These are phyloP conservation scores for Promerops cafer DNA, from an alignment of 2,113 vertebrate species.

Conservation along the genomic window DNA sequence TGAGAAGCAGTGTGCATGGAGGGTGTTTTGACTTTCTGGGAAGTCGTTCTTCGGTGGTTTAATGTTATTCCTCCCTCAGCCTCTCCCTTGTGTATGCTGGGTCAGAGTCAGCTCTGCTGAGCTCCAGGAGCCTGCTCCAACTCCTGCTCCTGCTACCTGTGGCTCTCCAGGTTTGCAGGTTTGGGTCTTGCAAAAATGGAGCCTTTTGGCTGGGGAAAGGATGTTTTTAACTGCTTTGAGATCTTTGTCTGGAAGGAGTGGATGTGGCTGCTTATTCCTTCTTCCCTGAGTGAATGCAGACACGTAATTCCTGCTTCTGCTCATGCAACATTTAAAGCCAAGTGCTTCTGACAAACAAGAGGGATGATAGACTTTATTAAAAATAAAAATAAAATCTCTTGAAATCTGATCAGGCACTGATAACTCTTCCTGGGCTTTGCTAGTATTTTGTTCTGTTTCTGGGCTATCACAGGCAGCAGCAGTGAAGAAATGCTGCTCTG, in stretches of 20 bases:
- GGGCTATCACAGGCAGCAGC: neutral
- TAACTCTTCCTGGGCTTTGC: constrained; percentile 45
- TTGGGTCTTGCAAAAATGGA: neutral
- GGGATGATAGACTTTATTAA: constrained; percentile 54
- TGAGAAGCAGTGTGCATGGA: neutral
- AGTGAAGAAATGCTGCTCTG: constrained; percentile 13
- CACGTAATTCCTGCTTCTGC: neutral
- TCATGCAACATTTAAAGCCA: constrained; percentile 32
- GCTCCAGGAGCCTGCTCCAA: neutral
- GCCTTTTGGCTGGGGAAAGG: neutral
- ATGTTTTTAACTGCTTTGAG: neutral
- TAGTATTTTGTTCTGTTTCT: constrained; percentile 25
- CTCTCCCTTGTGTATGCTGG: neutral
- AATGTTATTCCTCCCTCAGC: neutral
- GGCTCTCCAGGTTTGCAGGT: neutral
- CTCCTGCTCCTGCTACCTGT: neutral
- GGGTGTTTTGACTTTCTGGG: neutral
- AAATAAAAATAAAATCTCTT: constrained; percentile 35
- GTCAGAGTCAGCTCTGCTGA: neutral
- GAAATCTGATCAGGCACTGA: constrained; percentile 39
- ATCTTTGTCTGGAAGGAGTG: neutral
- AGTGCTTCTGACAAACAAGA: constrained; percentile 45
- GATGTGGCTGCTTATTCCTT: neutral
- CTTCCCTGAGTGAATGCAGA: neutral
- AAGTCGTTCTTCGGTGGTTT: neutral